Base-by-base conservation (phyloP, 2,797 vertebrate genomes). In the Anguilla anguilla region DNA sequence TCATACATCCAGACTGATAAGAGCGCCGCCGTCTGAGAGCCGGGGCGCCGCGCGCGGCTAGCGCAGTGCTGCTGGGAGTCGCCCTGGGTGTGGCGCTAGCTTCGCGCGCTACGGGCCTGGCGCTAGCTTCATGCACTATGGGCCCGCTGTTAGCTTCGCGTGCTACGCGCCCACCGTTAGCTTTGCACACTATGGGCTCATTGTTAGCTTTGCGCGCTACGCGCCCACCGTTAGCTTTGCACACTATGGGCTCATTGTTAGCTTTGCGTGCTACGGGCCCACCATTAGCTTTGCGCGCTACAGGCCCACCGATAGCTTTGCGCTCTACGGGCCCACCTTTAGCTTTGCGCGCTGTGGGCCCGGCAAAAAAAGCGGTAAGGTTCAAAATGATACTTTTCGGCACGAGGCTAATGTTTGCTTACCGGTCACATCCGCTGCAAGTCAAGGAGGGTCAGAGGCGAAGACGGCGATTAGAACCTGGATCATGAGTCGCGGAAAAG, bases 1-100 rank as follows among this genome's bases (percentile, higher is more conserved):
- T 94, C 94, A 94, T 95, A 95, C 93, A 95, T 94, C 94, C 95
- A 94, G 94, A 94, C 92, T 94, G 95, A 95, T 95, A 95, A 96
- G 95, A 46, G 94, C 95, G 95, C 95, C 94, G 95, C 93, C 94
- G 94, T 92, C 95, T 93, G 94, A 94, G 95, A 94, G 95, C 95
- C 95, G 35, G 95, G 95, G 94, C 92, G 91, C 91, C 93, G 94
- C 92, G 94, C 89, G 22, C 91, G 89, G 91, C 90, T 93, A 93
- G 92, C 74, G 85, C 82, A 35, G 49, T 83, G 87, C 88, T 90
- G 89, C 67, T 61, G 46, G 35, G 89, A 79, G 67, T 64, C 22
- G 25, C 57, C 51, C 51, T 55, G 84, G 83, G 43, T 57, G 43
- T 46, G 74, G 84, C 17, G 61, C n/a, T 67, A 67, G 61, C 61